A percentile compares a stretch with the other conserved stretches of the same genome.
phyloP scores from a whole-genome alignment of 2,113 vertebrate genomes.

The Phasianus colchicus region DNA sequence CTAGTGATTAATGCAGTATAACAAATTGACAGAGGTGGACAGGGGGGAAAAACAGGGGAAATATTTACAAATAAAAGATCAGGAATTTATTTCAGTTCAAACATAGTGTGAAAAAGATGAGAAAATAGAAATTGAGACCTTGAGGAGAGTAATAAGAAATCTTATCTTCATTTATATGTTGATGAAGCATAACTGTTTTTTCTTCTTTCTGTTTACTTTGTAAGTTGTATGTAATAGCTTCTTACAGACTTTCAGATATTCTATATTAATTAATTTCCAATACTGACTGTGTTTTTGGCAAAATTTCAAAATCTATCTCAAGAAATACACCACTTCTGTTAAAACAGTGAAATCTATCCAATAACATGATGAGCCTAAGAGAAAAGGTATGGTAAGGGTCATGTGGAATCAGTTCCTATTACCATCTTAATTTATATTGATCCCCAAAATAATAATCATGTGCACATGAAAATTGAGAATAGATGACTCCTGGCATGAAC shows the following conservation, averaged over 20 bases:
- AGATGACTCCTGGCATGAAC: not conserved
- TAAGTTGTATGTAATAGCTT: not conserved
- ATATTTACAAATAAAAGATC: accelerated
- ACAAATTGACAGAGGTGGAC: not conserved
- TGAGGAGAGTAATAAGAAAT: not conserved
- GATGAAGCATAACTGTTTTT: not conserved
- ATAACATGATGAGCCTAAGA: not conserved
- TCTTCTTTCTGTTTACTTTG: not conserved
- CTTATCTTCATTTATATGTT: not conserved
- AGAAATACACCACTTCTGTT: not conserved
- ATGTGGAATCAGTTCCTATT: not conserved
- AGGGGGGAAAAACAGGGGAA: accelerated
- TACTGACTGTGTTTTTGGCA: not conserved
- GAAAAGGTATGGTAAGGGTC: accelerated
- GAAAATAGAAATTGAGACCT: not conserved
- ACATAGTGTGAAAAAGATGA: not conserved
- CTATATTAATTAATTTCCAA: not conserved
- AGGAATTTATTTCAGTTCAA: not conserved
- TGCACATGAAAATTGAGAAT: not conserved
- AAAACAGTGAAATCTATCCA: not conserved
- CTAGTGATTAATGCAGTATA: not conserved
- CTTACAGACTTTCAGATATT: not conserved
- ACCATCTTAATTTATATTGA: not conserved
- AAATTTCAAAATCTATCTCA: not conserved
- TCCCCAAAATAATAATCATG: not conserved